These are phyloP conservation scores for Hystrix cristata DNA, from an alignment of 2,113 vertebrate genomes.

Conservation along the genomic window DNA sequence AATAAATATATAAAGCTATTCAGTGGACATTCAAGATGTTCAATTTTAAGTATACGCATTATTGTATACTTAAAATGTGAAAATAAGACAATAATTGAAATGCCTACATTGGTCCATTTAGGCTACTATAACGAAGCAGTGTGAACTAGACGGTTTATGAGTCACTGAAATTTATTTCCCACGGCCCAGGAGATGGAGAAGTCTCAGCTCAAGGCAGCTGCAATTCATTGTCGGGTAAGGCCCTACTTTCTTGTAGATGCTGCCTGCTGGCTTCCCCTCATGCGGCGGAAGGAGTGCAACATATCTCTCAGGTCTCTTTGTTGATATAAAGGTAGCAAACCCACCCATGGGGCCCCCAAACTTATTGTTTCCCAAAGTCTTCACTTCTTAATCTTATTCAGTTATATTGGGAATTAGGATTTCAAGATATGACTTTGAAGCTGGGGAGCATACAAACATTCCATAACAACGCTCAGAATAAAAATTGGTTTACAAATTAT, in stretches of 20 bases:
- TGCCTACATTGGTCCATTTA: background rate
- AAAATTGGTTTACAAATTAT: background rate
- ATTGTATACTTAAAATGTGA: background rate
- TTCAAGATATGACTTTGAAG: background rate
- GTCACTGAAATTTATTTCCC: background rate
- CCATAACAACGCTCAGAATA: background rate
- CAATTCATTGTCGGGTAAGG: background rate
- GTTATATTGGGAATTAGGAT: background rate
- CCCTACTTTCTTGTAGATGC: background rate
- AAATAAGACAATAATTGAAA: background rate
- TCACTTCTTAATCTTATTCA: background rate
- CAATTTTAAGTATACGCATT: background rate
- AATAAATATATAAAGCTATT: background rate
- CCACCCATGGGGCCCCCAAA: background rate
- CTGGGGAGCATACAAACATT: background rate
- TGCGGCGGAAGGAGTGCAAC: background rate
- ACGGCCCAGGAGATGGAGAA: background rate
- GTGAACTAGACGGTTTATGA: background rate
- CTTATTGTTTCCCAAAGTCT: background rate
- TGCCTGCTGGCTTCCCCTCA: background rate
- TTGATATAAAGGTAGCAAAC: background rate
- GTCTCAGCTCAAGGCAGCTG: background rate
- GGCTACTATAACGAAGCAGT: background rate
- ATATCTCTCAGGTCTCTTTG: background rate
- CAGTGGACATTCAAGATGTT: background rate